Evolutionary conservation across 2,113 vertebrate genomes (phyloP).

Genomic region (Psilopogon haemacephalus): DNA sequence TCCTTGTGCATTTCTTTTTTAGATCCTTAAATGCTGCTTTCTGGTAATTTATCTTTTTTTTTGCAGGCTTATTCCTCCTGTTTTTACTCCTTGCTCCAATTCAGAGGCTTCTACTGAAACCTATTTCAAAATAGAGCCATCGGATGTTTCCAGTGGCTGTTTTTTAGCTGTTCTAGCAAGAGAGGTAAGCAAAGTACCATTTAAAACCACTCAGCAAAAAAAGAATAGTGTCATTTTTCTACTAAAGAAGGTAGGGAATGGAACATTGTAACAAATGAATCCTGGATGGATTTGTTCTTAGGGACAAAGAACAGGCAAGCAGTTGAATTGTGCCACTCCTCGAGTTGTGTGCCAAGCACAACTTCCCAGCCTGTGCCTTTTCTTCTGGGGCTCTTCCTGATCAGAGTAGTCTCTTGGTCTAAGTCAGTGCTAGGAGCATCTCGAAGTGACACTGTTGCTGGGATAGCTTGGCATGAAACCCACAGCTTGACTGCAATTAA

Average conservation of each 20-base stretch:
- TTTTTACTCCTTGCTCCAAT: constrained; percentile 73
- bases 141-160: constrained; percentile 84
- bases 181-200: constrained; percentile 76
- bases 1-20: background rate
- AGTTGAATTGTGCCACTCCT: background rate
- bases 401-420: background rate
- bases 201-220: background rate
- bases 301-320: background rate
- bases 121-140: constrained; percentile 84
- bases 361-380: background rate
- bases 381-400: fast-evolving
- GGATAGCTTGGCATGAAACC: background rate
- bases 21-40: background rate
- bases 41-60: background rate
- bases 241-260: background rate
- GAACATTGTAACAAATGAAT: background rate
- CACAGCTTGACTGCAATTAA: background rate
- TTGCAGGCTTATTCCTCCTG: constrained; percentile 75
- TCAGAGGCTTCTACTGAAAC: constrained; percentile 46
- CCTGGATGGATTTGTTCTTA: background rate
- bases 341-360: background rate
- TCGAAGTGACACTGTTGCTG: background rate
- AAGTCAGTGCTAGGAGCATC: background rate
- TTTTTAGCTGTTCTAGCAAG: constrained; percentile 86
- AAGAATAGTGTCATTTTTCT: background rate